phyloP scores from a whole-genome alignment of 2,888 invertebrate genomes.

The Aelia acuminata region DNA sequence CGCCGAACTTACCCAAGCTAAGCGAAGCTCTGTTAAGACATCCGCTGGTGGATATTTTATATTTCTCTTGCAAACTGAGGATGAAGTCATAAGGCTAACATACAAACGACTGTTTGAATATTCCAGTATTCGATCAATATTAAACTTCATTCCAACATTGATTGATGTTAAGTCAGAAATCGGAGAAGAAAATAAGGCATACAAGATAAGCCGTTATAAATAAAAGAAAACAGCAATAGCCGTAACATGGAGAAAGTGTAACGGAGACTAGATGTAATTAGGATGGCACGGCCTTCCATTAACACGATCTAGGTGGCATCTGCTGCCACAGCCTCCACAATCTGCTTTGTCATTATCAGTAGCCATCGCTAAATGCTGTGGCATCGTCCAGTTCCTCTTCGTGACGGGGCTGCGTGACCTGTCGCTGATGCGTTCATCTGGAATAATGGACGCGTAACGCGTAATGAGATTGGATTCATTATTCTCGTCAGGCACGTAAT shows the following conservation, averaged over 20 bases:
- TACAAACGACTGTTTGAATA: no score
- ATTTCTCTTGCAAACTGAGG: no score
- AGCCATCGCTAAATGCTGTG: not conserved
- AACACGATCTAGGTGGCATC: constrained; percentile 41
- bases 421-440: constrained; percentile 17
- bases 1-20: no score
- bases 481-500: not conserved
- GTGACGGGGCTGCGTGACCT: constrained; percentile 19
- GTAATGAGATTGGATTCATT: constrained; percentile 18
- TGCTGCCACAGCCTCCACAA: constrained; percentile 34
- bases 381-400: constrained; percentile 11
- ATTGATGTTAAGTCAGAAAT: not conserved
- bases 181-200: not conserved
- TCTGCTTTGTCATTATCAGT: constrained; percentile 30
- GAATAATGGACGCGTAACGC: constrained; percentile 16
- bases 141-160: no score
- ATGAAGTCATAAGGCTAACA: no score
- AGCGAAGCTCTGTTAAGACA: no score
- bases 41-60: no score
- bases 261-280: constrained; percentile 36
- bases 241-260: constrained; percentile 19
- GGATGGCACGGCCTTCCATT: not conserved
- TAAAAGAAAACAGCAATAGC: constrained; percentile 12
- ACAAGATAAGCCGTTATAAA: not conserved
- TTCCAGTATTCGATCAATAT: no score